Evolutionary conservation across 2,888 invertebrate species (phyloP), one percentile per base, ranked within the genome.

Genomic region (Lasioglossum leucozonium): DNA sequence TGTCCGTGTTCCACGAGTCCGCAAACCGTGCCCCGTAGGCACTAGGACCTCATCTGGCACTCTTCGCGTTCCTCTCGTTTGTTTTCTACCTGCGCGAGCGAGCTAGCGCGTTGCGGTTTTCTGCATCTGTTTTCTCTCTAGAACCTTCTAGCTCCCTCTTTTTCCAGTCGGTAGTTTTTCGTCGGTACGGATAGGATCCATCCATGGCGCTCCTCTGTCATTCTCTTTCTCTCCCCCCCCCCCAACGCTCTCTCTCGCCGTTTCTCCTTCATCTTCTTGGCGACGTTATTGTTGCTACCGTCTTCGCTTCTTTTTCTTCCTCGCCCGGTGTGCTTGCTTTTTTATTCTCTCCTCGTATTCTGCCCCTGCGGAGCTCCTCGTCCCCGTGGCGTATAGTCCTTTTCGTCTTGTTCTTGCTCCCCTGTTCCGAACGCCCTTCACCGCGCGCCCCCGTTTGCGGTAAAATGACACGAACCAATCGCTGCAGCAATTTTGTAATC

Each of bases 401-500:
- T n/a, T 72, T 75, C 62, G 47, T 77, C 76, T 51, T 72, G 65
- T 47, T 69, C 75, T 37, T 34, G 58, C 51, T 40, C 47, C 47
- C 55, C 30, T 71, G n/a, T 51, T 55, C 16, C 55, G 73, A n/a
- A 47, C 40, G 67, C 67, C 67, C 34, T 67, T 34, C 40, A 4
- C 67, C 37, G 22, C 40, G 51, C 37, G 67, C 18, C 37, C 51
- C 80, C 79, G 58, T 42, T 67, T 75, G 81, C 72, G 65, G 81
- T 78, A 58, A 85, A 86, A 79, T 81, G 85, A 85, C 85, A 79
- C 81, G 78, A 80, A 79, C 81, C 81, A 81, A 86, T 86, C 86
- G 84, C 72, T 85, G 85, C 75, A 79, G 78, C 72, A 81, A 86
- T 86, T 86, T 86, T 85, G 77, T 86, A 85, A 86, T 86, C 85